Evolutionary conservation across 2,113 vertebrate genomes (phyloP).

Genomic region (Cynoglossus semilaevis): DNA sequence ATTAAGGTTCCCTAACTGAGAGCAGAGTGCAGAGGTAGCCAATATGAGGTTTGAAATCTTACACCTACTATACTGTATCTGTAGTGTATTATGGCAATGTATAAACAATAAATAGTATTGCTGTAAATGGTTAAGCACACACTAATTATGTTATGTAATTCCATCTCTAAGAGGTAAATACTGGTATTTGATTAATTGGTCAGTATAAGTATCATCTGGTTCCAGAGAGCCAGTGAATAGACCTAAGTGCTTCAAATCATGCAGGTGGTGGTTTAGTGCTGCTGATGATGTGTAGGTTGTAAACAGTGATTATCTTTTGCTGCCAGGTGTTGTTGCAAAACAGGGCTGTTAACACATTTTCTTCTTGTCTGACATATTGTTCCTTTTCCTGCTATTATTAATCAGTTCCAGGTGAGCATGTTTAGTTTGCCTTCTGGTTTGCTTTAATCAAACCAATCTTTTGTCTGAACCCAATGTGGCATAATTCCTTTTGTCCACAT

Average conservation of each 20-base stretch:
- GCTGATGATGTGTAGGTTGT: constrained; percentile 47
- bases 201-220: no score
- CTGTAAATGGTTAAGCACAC: no score
- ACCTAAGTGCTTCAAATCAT: constrained; percentile 1
- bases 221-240: no score
- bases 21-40: constrained; percentile 36
- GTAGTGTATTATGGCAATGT: not conserved
- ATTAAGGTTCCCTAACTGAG: constrained; percentile 51
- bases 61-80: constrained; percentile 30
- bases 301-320: constrained; percentile 35
- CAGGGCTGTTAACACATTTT: constrained; percentile 36
- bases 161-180: no score
- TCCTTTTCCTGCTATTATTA: constrained; percentile 19
- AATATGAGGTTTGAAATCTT: constrained; percentile 55
- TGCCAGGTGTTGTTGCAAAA: constrained; percentile 31
- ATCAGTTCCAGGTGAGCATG: constrained; percentile 24
- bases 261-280: constrained; percentile 13
- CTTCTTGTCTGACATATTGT: constrained; percentile 31
- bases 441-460: constrained; percentile 44
- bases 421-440: constrained; percentile 38
- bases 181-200: no score
- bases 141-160: no score
- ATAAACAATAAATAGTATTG: not conserved
- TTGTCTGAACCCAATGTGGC: constrained; percentile 43
- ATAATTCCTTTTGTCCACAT: constrained; percentile 10